Evolutionary conservation across 2,888 invertebrate genomes (phyloP), one percentile per base, ranked within the genome.

Genomic region (Cheiracanthium punctorium): DNA sequence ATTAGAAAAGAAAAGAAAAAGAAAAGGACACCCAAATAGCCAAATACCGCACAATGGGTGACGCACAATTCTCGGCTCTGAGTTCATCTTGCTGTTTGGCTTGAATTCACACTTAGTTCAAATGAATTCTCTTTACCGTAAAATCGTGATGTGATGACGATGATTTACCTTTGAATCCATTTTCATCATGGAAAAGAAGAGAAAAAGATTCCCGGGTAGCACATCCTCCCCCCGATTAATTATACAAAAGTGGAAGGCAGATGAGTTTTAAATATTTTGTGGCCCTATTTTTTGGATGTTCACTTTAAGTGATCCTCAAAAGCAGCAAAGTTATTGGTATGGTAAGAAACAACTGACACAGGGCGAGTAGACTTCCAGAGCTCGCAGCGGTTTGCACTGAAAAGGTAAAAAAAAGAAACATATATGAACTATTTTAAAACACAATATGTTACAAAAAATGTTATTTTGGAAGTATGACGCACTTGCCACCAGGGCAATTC

Each of bases 301-400:
- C n/a, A 7, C n/a, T 32, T 76, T 82, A 82, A 33, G 82, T 82
- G 64, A 82, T 48, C 20, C 71, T 64, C 58, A 82, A 24, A 5
- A 64, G 65, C 10, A 82, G 33, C 30, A 43, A 52, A 32, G 65
- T 28, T 10, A 48, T 20, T 24, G 65, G 20, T 10, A 76, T 30
- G 10, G 77, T 20, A 5, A 82, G 72, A 17, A 82, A 30, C 71
- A 76, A 77, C 30, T 64, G 64, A 29, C 32, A 65, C 0, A 82
- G 33, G 8, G 32, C 41, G 14, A 52, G 24, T 7, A 24, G 37
- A 43, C 32, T 28, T 24, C 82, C 76, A 7, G 10, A 28, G 65
- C 65, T 73, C 7, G 41, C 72, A 7, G 82, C 52, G 33, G 64
- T 76, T 43, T 82, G 76, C 20, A 77, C 82, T 82, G 65, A 41